Evolutionary conservation across 2,797 vertebrate species (phyloP).

Genomic region (Hyperoplus lanceolatus): DNA sequence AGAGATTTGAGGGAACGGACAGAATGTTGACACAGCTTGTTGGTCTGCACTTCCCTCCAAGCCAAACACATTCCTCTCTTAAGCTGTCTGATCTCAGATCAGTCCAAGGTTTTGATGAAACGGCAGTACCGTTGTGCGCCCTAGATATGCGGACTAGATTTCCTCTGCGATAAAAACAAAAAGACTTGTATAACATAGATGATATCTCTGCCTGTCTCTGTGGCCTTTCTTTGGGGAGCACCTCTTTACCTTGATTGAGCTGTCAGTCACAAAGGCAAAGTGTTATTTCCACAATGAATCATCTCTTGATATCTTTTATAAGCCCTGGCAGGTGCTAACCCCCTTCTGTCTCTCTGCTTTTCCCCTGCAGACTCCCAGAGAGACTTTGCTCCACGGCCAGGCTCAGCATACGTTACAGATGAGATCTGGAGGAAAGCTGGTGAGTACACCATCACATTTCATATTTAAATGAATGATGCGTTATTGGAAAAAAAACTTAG

Average conservation of each 20-base stretch:
- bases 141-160: slow-evolving; percentile 55
- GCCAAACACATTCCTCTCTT: slow-evolving; percentile 79
- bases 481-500: too few species aligned
- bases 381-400: slow-evolving; percentile 91
- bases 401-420: slow-evolving; percentile 95
- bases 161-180: slow-evolving; percentile 48
- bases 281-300: slow-evolving; percentile 34
- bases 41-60: slow-evolving; percentile 69
- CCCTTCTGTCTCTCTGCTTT: slow-evolving; percentile 55
- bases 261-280: slow-evolving; percentile 36
- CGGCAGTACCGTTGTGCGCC: slow-evolving; percentile 57
- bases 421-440: slow-evolving; percentile 99
- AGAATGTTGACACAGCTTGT: slow-evolving; percentile 83
- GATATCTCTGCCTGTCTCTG: slow-evolving; percentile 3
- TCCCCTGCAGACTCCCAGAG: slow-evolving; percentile 90
- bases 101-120: slow-evolving; percentile 70
- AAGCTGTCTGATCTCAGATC: slow-evolving; percentile 76
- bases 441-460: slow-evolving; percentile 75
- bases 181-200: slow-evolving; percentile 30
- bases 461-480: background rate
- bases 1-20: slow-evolving; percentile 64
- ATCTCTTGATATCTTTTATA: slow-evolving; percentile 50
- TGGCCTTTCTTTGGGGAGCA: slow-evolving; percentile 23
- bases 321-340: slow-evolving; percentile 65
- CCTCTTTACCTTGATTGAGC: slow-evolving; percentile 41